These are phyloP conservation scores for Apis mellifera DNA, from an alignment of 1,140 invertebrate species.

Conservation along the genomic window Amel_HAv3.1 CM009934.2:8618001-8618500, in stretches of 20 bases:
- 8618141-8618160: too few relatives aligned
- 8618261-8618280: not conserved
- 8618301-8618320: not conserved
- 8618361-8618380: not conserved
- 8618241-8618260: constrained; percentile 14
- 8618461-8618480: constrained; percentile 14
- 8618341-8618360: constrained; percentile 29
- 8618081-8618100: too few relatives aligned
- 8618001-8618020: not conserved
- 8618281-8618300: not conserved
- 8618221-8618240: not conserved
- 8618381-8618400: constrained; percentile 37
- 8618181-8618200: too few relatives aligned
- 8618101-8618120: too few relatives aligned
- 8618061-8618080: too few relatives aligned
- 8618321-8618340: not conserved
- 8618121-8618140: not conserved
- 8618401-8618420: constrained; percentile 30
- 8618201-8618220: constrained; percentile 6
- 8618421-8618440: constrained; percentile 1
- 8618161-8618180: too few relatives aligned
- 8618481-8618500: constrained; percentile 25
- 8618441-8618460: constrained; percentile 46
- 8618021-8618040: not conserved
- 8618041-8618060: too few relatives aligned